Percentiles rank a stretch among this genome's conserved stretches.
phyloP scores from a whole-genome alignment of 2,888 invertebrate species.

The Caradrina clavipalpis region DNA sequence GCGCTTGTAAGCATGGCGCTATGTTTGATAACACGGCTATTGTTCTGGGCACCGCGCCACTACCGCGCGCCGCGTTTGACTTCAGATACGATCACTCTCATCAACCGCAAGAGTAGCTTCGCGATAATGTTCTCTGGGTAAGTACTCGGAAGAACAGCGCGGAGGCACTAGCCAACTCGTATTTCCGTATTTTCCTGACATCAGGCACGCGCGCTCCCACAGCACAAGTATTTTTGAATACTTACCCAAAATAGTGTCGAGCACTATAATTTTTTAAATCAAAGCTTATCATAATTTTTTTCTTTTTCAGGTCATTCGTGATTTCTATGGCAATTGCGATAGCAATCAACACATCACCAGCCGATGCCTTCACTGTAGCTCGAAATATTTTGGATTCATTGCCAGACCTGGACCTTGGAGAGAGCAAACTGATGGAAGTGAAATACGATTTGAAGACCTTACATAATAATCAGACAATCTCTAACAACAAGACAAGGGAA shows the following conservation, averaged over 20 bases:
- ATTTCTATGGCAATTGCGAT: conserved; percentile 75
- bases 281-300: conserved; percentile 37
- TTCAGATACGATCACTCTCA: conserved; percentile 32
- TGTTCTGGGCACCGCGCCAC: conserved; percentile 33
- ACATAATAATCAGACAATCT: conserved; percentile 55
- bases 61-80: conserved; percentile 3
- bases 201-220: not conserved
- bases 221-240: not conserved
- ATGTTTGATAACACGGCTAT: conserved; percentile 64
- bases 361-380: conserved; percentile 73
- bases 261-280: not conserved
- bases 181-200: not conserved
- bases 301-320: conserved; percentile 81
- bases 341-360: conserved; percentile 71
- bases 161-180: not conserved
- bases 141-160: conserved; percentile 5
- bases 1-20: conserved; percentile 21
- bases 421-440: conserved; percentile 71
- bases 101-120: conserved; percentile 1
- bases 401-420: conserved; percentile 70
- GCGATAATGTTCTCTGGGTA: conserved; percentile 50
- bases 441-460: conserved; percentile 64
- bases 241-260: not conserved
- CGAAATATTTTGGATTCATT: conserved; percentile 47
- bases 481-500: conserved; percentile 13